These are phyloP conservation scores for Drosophila asahinai DNA, from an alignment of 1,140 invertebrate species.

Conservation along the genomic window DNA sequence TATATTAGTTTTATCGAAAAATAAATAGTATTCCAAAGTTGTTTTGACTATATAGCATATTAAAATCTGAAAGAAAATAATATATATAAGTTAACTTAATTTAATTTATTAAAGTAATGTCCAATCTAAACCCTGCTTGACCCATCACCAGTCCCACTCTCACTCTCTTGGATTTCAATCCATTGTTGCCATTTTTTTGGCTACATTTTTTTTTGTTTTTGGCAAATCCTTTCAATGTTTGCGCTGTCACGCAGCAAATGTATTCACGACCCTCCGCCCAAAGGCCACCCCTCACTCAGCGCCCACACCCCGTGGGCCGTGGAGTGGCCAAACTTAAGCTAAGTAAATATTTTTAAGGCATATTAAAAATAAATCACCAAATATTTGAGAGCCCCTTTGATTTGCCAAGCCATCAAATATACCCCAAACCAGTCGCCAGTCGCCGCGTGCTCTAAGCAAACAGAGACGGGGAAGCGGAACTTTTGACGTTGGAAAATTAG, in stretches of 20 bases:
- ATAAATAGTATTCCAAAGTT: too few relatives aligned
- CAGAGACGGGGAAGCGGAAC: constrained; percentile 48
- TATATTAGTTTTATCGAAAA: too few relatives aligned
- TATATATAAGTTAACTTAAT: neutral
- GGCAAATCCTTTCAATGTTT: constrained; percentile 81
- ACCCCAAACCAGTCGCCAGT: constrained; percentile 10
- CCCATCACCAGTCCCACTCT: constrained; percentile 12
- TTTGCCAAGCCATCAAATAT: constrained; percentile 54
- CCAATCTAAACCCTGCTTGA: neutral
- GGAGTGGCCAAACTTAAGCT: constrained; percentile 59
- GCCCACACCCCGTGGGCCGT: constrained; percentile 12
- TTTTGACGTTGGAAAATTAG: constrained; percentile 74
- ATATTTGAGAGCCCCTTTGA: constrained; percentile 57
- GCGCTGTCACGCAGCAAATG: constrained; percentile 74
- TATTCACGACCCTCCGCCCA: constrained; percentile 33
- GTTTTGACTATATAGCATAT: too few relatives aligned
- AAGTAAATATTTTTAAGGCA: constrained; percentile 79
- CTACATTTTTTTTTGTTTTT: constrained; percentile 54
- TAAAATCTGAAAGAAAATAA: neutral
- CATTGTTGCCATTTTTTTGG: constrained; percentile 40
- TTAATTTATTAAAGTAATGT: neutral
- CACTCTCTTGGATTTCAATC: constrained; percentile 10
- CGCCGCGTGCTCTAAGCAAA: constrained; percentile 66
- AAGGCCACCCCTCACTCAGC: neutral
- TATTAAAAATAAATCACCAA: constrained; percentile 81